Base-by-base conservation (phyloP, 2,888 invertebrate genomes). In the Sinohyriopsis cumingii region DNA sequence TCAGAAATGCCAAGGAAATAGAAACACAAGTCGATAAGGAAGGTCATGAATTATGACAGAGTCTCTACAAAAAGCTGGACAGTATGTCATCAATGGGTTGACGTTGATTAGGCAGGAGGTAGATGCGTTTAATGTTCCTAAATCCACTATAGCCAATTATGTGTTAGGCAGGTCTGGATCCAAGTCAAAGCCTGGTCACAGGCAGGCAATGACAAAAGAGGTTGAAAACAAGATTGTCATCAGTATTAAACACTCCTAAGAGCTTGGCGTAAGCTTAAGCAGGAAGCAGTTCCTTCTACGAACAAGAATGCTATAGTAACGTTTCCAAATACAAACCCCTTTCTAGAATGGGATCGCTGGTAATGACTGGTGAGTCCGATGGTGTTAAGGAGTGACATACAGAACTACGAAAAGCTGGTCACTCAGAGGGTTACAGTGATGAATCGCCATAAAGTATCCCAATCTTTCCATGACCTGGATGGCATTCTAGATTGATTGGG, bases 311-410 rank as follows among this genome's bases (percentile, higher is more conserved):
- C 45, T 67, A 1, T 63, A 60, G 20, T 2, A 63, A 9, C 18
- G 55, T 1, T 9, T 59, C 6, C 5, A 25, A 25, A 25, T 25
- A 25, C 3, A 56, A 57, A 28, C 63, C 0, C 18, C 15, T 45
- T 59, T 7, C 67, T 67, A 22, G 53, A 25, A 18, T 22, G 54
- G 24, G 53, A 7, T 45, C 6, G 62, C 66, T 12, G 65, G 61
- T 18, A 69, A 69, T 55, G 63, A 69, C 57, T 66, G 70, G 67
- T 66, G 24, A 25, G n/a, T n/a, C n/a, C n/a, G 67, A 71, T 1
- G 66, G 67, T 3, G 22, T 67, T 19, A 59, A 55, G 20, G 18
- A 55, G 3, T 1, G 67, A 12, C 55, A 59, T 25, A 63, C 63
- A 15, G 60, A 71, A 7, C 20, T 67, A 15, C 3, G 63, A 67